Percentiles rank a stretch among this genome's conserved stretches.
These are phyloP conservation scores for Hemiscyllium ocellatum DNA, from an alignment of 2,113 vertebrate genomes.

Conservation along the genomic window DNA sequence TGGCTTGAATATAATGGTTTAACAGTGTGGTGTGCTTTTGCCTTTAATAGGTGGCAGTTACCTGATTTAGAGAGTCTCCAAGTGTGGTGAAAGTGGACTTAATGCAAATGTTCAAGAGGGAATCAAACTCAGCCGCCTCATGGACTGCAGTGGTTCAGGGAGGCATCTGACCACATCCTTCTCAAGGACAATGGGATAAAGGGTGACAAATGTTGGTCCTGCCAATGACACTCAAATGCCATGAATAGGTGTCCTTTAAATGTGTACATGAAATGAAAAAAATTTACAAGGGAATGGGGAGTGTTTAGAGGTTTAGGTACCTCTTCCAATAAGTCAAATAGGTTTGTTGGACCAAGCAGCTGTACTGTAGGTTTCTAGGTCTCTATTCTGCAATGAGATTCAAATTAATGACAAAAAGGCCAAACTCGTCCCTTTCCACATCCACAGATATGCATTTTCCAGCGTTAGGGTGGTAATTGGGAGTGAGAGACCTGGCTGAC, in stretches of 20 bases:
- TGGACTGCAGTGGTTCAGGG: neutral
- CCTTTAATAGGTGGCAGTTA: neutral
- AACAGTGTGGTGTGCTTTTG: neutral
- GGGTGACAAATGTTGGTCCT: neutral
- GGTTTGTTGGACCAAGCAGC: too few species aligned
- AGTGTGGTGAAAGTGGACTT: neutral
- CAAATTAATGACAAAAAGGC: neutral
- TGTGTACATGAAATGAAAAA: neutral
- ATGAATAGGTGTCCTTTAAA: neutral
- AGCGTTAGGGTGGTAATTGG: neutral
- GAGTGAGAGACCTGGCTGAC: neutral
- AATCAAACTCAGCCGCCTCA: neutral
- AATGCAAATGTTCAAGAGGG: neutral
- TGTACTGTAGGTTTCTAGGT: neutral
- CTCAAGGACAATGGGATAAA: neutral
- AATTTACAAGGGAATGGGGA: neutral
- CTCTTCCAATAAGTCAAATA: neutral
- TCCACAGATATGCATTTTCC: neutral
- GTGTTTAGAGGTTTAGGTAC: neutral
- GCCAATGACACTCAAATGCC: neutral
- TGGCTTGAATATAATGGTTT: neutral
- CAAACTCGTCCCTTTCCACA: neutral
- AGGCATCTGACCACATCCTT: neutral
- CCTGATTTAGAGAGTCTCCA: neutral
- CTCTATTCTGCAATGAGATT: neutral